Evolutionary conservation across 2,888 invertebrate species (phyloP).

Genomic region (Leptopilina syphax): DNA sequence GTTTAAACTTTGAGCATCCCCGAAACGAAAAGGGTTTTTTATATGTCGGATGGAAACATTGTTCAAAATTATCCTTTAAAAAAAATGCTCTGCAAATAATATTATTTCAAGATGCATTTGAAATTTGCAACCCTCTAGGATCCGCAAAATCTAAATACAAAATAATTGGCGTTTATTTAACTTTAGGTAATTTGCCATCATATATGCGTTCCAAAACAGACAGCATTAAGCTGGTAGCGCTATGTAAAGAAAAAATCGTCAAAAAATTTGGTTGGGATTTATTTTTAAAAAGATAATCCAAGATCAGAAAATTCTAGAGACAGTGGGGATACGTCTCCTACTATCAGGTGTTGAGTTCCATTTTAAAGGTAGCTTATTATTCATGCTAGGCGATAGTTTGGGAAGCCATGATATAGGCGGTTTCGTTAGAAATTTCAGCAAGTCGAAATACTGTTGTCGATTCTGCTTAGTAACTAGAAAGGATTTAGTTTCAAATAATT

Average conservation of each 20-base stretch:
- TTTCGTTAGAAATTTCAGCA: constrained; percentile 60
- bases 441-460: constrained; percentile 57
- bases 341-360: no score
- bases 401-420: constrained; percentile 61
- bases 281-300: no score
- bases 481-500: neutral
- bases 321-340: no score
- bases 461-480: neutral
- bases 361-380: constrained; percentile 52
- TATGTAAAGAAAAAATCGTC: constrained; percentile 59
- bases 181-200: constrained; percentile 58
- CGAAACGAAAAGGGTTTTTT: neutral
- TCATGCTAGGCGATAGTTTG: constrained; percentile 48
- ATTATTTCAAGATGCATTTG: constrained; percentile 53
- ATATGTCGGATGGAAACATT: constrained; percentile 30
- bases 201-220: constrained; percentile 57
- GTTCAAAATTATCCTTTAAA: constrained; percentile 27
- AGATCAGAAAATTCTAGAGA: no score
- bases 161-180: constrained; percentile 62
- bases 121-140: constrained; percentile 65
- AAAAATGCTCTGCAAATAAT: constrained; percentile 56
- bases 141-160: constrained; percentile 61
- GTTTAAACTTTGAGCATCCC: neutral
- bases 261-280: constrained; percentile 56
- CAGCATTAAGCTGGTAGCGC: constrained; percentile 60